Evolutionary conservation across 2,888 invertebrate genomes (phyloP), one percentile per base, ranked within the genome.

Genomic region (Unio pictorum): DNA sequence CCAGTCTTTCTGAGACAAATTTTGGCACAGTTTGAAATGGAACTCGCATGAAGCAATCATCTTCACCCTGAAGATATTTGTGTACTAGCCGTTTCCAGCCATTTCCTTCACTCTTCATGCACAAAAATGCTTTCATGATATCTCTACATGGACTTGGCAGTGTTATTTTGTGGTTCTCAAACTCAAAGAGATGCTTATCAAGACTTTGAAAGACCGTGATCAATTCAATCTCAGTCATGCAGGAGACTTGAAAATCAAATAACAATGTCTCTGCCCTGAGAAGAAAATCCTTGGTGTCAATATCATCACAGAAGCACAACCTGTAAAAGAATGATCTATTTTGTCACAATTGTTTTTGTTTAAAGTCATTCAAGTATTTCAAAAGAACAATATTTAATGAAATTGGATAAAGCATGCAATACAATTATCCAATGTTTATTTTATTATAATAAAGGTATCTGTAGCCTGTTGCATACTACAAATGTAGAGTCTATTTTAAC

Each of bases 21-120:
- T 90, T 86, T 26, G 92, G 89, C 75, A 93, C 92, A 75, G 92
- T 87, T 72, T 90, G 91, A 82, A 93, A 94, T 75, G 92, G 91
- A 61, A 93, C 89, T 85, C 88, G 77, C 69, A 92, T 86, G 80
- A 72, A 88, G 2, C 62, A 55, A 30, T 28, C 59, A 5, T 64
- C 55, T n/a, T 66, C 64, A 28, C 80, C 81, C n/a, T 72, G 64
- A n/a, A 80, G 58, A 74, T 84, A 84, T 55, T 69, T 64, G 3
- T 66, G 68, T 0, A 81, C 77, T 8, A 82, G 73, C 8, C 67
- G 68, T 60, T 73, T 75, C 84, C 82, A 82, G n/a, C 68, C 73
- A 34, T 55, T 57, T 30, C 54, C 26, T 18, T 66, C 18, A 4
- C 34, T 60, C 45, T 72, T 75, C 18, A 81, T 70, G 1, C 56